Evolutionary conservation across 2,797 vertebrate species (phyloP), one percentile per base, ranked within the genome.

Genomic region (Chaenodraco wilsoni): DNA sequence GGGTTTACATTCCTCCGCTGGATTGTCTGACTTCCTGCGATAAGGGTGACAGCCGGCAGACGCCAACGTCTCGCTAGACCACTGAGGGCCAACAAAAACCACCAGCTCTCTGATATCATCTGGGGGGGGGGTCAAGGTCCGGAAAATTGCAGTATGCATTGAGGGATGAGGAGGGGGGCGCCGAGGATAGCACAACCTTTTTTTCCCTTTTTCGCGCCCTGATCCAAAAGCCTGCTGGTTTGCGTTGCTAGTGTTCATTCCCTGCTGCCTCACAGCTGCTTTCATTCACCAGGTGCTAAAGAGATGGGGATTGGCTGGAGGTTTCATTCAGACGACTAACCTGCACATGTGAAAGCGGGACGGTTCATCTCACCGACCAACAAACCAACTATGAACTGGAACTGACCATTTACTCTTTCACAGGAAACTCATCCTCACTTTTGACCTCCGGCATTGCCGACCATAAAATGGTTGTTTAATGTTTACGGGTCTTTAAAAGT

Each of bases 21-120:
- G 70, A 72, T 80, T 84, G 85, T 91, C 86, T 81, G 86, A 88
- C 90, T 91, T 92, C 88, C 89, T 89, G 83, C 43, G 88, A 90
- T 92, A 90, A 91, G 86, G 66, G 82, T 48, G 65, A 79, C 69
- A 69, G 63, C 65, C 74, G 65, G 79, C 55, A 33, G 48, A 41
- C 17, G 44, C 75, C 81, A 62, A 87, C 41, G 76, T 83, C 83
- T 79, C 56, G 4, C 63, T 66, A 79, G 78, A 76, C 76, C 46
- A 52, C 2, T 10, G 75, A 59, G 60, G 46, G 86, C 84, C 83
- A 88, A 86, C 60, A 66, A 82, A 90, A 92, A 86, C 48, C 60
- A n/a, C 49, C 72, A 81, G 72, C 67, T 37, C 74, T 45, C 61
- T 46, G 84, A 92, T 84, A 77, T 72, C 49, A 90, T 88, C 81